Conservation (phyloP, 2,113 vertebrate genomes). For the Cheilinus undulatus region DNA sequence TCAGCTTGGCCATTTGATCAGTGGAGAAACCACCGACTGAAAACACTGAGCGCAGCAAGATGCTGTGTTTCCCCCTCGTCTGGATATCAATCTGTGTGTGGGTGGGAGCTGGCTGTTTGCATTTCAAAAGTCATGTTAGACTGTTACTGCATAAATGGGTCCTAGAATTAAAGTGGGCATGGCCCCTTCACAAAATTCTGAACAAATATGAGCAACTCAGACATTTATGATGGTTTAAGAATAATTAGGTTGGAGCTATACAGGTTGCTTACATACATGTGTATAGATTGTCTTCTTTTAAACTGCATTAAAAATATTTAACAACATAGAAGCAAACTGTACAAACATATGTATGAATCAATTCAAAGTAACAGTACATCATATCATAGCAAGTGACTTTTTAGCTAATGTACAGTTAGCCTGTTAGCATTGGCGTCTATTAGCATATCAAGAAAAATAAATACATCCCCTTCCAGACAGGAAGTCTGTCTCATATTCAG, state of each 20-base stretch:
- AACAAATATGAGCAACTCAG: neutral
- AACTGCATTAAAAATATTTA: neutral
- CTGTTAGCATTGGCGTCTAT: neutral
- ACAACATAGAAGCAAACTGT: too few species aligned
- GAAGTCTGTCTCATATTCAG: too few species aligned
- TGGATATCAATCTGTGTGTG: conserved; percentile 73
- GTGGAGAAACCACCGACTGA: conserved; percentile 66
- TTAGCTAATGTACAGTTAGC: neutral
- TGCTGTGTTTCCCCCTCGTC: conserved; percentile 60
- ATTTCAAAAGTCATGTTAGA: conserved; percentile 73
- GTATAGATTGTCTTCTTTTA: neutral
- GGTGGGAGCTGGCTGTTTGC: conserved; percentile 67
- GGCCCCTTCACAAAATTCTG: neutral
- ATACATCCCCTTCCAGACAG: too few species aligned
- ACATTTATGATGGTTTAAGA: too few species aligned
- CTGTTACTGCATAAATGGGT: conserved; percentile 35
- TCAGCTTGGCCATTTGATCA: conserved; percentile 75
- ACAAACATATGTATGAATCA: too few species aligned
- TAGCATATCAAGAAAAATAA: neutral
- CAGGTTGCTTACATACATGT: neutral
- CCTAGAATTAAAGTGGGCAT: neutral
- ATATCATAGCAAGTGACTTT: neutral
- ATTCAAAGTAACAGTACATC: neutral
- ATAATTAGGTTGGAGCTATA: neutral
- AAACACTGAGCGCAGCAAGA: conserved; percentile 74